Conservation (phyloP, 2,113 vertebrate species). For the Aplodontia rufa region DNA sequence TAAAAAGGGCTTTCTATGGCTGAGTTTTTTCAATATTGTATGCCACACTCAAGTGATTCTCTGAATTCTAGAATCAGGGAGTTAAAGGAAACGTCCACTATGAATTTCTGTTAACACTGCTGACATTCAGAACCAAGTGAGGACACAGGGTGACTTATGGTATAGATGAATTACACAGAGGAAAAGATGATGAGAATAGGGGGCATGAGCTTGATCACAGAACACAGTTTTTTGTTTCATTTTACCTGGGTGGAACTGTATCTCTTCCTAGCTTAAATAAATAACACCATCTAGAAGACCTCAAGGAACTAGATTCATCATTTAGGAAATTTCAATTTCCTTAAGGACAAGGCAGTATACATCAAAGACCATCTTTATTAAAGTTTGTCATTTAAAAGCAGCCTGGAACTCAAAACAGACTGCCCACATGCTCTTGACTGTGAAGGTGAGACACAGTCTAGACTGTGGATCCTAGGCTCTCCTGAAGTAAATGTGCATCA, state of each 20-base stretch:
- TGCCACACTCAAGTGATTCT: background rate
- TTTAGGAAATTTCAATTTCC: background rate
- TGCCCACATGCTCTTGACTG: background rate
- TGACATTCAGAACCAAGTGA: background rate
- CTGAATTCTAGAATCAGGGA: background rate
- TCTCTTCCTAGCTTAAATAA: background rate
- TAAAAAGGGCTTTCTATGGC: background rate
- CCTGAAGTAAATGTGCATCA: background rate
- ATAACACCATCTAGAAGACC: background rate
- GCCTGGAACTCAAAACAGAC: background rate
- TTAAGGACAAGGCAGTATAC: background rate
- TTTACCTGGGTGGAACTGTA: background rate
- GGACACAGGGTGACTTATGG: background rate
- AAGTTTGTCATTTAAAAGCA: background rate
- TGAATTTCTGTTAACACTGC: background rate
- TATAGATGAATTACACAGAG: too few species aligned
- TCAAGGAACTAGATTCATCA: background rate
- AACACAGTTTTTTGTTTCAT: background rate
- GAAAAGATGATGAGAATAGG: background rate
- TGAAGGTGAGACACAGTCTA: background rate
- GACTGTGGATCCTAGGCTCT: background rate
- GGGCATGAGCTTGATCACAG: fast-evolving
- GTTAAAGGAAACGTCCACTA: background rate
- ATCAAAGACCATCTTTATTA: background rate
- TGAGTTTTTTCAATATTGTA: background rate